Percentiles rank a stretch among this genome's conserved stretches.
These are phyloP conservation scores for Marmota flaviventris DNA, from an alignment of 2,113 vertebrate species.

Conservation along the genomic window DNA sequence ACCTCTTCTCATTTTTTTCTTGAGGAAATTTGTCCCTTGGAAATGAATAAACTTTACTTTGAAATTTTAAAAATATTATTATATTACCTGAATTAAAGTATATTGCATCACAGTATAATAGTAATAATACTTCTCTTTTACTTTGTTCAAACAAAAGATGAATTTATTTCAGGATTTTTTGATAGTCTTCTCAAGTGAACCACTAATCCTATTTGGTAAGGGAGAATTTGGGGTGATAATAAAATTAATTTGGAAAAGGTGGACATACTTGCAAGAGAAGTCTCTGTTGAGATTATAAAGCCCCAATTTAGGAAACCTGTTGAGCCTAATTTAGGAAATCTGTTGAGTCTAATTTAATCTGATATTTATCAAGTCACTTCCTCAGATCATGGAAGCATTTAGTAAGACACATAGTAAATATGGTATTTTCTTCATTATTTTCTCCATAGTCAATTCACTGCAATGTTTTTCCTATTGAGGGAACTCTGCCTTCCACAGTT, in stretches of 20 bases:
- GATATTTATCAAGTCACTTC: neutral
- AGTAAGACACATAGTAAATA: neutral
- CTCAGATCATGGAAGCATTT: neutral
- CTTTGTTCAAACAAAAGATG: neutral
- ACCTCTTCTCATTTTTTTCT: neutral
- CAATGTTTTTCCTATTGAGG: neutral
- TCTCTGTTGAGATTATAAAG: neutral
- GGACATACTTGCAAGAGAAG: neutral
- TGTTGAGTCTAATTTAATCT: neutral
- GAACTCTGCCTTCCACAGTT: neutral
- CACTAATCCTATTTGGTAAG: neutral
- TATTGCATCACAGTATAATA: neutral
- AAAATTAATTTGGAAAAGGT: neutral
- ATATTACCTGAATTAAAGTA: neutral
- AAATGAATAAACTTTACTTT: neutral
- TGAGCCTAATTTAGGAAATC: neutral
- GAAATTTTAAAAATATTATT: neutral
- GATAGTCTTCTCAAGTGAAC: neutral
- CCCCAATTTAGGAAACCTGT: too few relatives aligned
- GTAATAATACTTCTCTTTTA: neutral
- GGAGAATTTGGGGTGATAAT: neutral
- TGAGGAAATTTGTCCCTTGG: neutral
- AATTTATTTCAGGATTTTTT: neutral
- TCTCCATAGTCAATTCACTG: neutral
- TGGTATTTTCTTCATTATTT: neutral